Evolutionary conservation across 2,888 invertebrate genomes (phyloP).

Genomic region (Sturmia bella): DNA sequence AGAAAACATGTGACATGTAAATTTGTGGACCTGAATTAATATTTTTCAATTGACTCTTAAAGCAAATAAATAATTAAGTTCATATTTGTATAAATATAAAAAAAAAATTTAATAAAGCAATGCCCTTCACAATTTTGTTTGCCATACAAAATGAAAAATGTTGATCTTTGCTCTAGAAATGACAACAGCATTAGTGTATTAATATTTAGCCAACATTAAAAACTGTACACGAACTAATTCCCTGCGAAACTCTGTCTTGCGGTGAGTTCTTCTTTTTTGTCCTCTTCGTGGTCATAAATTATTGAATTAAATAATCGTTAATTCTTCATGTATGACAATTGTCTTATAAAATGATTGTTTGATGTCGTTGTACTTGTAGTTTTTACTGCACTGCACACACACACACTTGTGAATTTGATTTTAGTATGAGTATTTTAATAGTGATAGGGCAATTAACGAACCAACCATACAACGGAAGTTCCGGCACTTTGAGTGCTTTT

Average conservation of each 20-base stretch:
- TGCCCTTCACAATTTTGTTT: too few relatives aligned
- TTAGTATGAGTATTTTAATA: not conserved
- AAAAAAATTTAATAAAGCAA: too few relatives aligned
- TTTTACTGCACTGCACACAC: not conserved
- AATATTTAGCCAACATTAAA: too few relatives aligned
- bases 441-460: slow-evolving; percentile 50
- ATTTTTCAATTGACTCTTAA: too few relatives aligned
- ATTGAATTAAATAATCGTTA: slow-evolving; percentile 59
- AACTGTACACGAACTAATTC: not conserved
- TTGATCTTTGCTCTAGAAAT: too few relatives aligned
- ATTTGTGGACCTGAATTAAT: too few relatives aligned
- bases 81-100: too few relatives aligned
- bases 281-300: slow-evolving; percentile 36
- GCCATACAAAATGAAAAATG: too few relatives aligned
- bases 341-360: slow-evolving; percentile 23
- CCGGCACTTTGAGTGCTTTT: slow-evolving; percentile 41
- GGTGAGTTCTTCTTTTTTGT: not conserved
- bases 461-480: slow-evolving; percentile 41
- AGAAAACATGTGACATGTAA: too few relatives aligned
- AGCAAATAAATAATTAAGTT: too few relatives aligned
- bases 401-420: too few relatives aligned
- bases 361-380: not conserved
- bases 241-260: not conserved
- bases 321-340: slow-evolving; percentile 41
- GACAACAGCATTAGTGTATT: too few relatives aligned